Conservation (phyloP, 2,797 vertebrate genomes). For the Myotis findleyi region DNA sequence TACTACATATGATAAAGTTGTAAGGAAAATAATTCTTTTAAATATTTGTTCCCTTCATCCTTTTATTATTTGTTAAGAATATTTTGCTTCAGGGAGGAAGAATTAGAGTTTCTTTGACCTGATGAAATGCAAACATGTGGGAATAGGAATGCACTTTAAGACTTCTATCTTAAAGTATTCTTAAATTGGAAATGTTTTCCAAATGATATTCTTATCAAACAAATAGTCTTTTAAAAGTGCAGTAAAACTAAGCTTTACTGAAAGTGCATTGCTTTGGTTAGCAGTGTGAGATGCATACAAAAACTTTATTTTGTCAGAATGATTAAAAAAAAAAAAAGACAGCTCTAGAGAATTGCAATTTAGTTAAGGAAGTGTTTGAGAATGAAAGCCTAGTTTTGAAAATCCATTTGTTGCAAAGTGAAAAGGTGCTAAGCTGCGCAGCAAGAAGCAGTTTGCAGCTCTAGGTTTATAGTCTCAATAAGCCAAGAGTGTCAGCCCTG, state of each 20-base stretch:
- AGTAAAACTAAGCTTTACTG: constrained; percentile 11
- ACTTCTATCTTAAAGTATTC: not conserved
- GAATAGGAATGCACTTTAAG: not conserved
- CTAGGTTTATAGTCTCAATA: not conserved
- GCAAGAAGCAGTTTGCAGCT: constrained; percentile 33
- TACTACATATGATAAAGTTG: not conserved
- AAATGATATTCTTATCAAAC: constrained; percentile 1
- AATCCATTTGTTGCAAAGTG: constrained; percentile 54
- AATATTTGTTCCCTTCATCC: not conserved
- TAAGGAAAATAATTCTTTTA: not conserved
- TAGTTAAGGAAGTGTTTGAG: constrained; percentile 49
- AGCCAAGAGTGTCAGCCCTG: not conserved
- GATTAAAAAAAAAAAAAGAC: not conserved
- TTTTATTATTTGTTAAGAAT: constrained; percentile 10
- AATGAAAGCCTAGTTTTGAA: constrained; percentile 57
- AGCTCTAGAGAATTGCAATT: constrained; percentile 44
- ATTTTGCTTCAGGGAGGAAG: constrained; percentile 13
- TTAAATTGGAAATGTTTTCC: not conserved
- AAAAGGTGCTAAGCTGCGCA: constrained; percentile 66
- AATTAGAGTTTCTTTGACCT: not conserved
- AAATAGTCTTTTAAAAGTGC: constrained; percentile 25
- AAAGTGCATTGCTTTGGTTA: constrained; percentile 38
- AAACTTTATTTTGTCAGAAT: constrained; percentile 45
- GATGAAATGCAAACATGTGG: not conserved
- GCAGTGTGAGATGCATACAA: not conserved